Conservation (phyloP, 2,888 invertebrate genomes). For the Stenolophus ochropezus region DNA sequence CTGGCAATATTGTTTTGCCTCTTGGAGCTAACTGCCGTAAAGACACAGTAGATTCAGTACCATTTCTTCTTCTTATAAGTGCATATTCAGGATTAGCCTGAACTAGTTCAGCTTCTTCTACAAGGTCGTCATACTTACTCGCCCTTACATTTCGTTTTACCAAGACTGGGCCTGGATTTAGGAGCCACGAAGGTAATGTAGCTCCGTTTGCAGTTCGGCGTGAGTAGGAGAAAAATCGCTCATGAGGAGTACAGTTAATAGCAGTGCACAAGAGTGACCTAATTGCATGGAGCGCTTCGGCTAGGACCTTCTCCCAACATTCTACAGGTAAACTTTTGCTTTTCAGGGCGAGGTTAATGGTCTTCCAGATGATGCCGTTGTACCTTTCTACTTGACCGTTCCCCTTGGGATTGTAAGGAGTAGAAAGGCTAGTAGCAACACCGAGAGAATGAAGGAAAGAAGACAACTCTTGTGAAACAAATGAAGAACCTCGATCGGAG, state of each 20-base stretch:
- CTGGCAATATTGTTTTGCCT: no score
- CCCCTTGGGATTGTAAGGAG: constrained; percentile 62
- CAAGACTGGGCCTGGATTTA: constrained; percentile 59
- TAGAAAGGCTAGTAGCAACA: constrained; percentile 62
- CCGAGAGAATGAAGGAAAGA: constrained; percentile 51
- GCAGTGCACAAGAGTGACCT: constrained; percentile 62
- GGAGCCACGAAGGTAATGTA: constrained; percentile 60
- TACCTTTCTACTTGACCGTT: constrained; percentile 61
- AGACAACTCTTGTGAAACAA: constrained; percentile 61
- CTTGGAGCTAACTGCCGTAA: constrained; percentile 60
- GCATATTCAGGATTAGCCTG: constrained; percentile 63
- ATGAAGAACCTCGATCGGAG: constrained; percentile 61
- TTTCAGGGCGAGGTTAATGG: constrained; percentile 60
- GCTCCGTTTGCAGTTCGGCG: constrained; percentile 60
- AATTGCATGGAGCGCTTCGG: constrained; percentile 61
- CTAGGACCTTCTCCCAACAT: constrained; percentile 60
- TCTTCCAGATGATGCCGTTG: constrained; percentile 63
- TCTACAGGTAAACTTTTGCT: constrained; percentile 5
- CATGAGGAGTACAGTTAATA: constrained; percentile 62
- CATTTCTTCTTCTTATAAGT: constrained; percentile 40
- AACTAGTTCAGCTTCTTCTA: constrained; percentile 62
- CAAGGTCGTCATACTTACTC: constrained; percentile 62
- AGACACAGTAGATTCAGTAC: constrained; percentile 61
- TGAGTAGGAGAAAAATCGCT: constrained; percentile 49
- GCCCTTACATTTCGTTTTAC: constrained; percentile 56